phyloP scores from a whole-genome alignment of 2,113 vertebrate genomes.

The Nannospalax galili region DNA sequence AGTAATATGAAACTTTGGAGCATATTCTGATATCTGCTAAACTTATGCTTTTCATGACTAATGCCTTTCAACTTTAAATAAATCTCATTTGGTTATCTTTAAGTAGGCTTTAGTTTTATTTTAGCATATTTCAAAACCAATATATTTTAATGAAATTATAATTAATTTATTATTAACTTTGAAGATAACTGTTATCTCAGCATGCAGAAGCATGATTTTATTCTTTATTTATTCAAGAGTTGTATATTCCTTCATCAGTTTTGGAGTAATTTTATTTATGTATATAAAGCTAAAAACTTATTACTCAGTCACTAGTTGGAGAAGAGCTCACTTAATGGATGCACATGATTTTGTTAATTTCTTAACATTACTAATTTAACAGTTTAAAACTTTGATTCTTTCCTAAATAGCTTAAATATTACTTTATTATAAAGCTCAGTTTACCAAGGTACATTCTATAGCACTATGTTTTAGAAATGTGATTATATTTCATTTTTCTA shows the following conservation, averaged over 20 bases:
- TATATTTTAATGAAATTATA: background rate
- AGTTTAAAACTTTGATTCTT: background rate
- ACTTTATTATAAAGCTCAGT: background rate
- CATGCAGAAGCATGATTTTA: background rate
- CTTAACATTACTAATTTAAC: background rate
- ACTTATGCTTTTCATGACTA: background rate
- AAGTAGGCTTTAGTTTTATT: background rate
- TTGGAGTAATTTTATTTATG: background rate
- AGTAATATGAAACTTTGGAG: background rate
- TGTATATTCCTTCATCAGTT: background rate
- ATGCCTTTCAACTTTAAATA: background rate
- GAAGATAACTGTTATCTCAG: background rate
- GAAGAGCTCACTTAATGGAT: background rate
- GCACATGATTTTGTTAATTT: background rate
- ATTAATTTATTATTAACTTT: background rate
- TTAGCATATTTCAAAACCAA: background rate
- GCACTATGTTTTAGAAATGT: background rate
- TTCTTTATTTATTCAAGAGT: background rate
- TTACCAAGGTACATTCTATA: background rate
- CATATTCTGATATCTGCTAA: background rate
- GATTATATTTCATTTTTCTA: background rate
- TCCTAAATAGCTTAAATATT: background rate
- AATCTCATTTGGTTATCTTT: background rate
- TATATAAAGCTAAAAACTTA: background rate
- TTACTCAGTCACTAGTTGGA: background rate